Percentiles rank a stretch among this genome's conserved stretches.
These are phyloP conservation scores for Rhabdophis nuchalis DNA, from an alignment of 2,797 vertebrate genomes.

Conservation along the genomic window DNA sequence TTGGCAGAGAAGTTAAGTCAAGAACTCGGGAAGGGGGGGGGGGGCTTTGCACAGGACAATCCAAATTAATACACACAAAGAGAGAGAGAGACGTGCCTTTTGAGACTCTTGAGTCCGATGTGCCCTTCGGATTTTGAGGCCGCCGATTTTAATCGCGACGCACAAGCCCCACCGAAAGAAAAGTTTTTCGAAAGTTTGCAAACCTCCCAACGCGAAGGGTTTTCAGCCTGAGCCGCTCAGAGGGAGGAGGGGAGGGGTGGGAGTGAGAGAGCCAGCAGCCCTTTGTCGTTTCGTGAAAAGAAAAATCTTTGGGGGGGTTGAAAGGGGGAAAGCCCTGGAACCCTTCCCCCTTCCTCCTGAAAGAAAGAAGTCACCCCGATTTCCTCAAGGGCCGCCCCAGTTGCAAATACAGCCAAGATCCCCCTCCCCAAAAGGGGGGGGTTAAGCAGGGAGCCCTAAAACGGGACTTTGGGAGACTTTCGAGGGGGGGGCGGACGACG, in stretches of 20 bases:
- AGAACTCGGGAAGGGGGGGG: background rate
- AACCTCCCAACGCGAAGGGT: background rate
- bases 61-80: background rate
- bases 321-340: too few relatives aligned
- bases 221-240: too few relatives aligned
- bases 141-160: background rate
- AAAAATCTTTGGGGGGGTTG: background rate
- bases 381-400: background rate
- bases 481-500: background rate
- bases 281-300: background rate
- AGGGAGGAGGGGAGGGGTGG: rapidly evolving
- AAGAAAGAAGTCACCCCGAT: background rate
- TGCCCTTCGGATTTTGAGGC: background rate
- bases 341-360: background rate
- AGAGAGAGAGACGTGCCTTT: background rate
- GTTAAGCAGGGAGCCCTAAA: background rate
- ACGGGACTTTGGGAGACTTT: background rate
- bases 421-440: too few relatives aligned
- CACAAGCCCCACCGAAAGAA: background rate
- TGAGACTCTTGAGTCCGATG: background rate
- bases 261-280: background rate
- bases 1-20: background rate
- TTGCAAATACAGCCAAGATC: background rate
- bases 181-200: background rate
- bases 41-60: background rate